phyloP scores from a whole-genome alignment of 2,113 vertebrate genomes.

The Ondatra zibethicus region DNA sequence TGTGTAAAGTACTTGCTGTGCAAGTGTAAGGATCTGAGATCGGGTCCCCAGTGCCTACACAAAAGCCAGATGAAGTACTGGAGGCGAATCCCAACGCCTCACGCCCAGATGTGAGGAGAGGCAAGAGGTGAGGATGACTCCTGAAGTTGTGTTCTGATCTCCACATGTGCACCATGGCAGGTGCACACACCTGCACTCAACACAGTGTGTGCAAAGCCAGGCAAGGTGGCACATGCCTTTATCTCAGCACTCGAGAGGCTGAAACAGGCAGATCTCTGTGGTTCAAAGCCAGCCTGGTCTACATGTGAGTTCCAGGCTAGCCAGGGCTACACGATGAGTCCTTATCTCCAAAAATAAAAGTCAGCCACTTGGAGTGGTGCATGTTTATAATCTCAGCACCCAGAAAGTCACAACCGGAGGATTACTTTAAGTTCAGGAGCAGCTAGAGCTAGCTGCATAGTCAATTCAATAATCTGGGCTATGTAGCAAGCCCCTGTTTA shows the following conservation, averaged over 20 bases:
- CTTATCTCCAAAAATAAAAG: not conserved
- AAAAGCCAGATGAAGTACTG: not conserved
- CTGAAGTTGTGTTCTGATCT: not conserved
- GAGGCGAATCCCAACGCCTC: not conserved
- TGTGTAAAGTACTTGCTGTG: not conserved
- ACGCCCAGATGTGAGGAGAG: not conserved
- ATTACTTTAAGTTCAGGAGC: not conserved
- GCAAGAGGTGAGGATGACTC: not conserved
- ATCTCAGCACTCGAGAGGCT: not conserved
- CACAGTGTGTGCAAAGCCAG: not conserved
- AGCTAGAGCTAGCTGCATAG: not conserved
- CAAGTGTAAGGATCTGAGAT: not conserved
- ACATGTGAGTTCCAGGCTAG: not conserved
- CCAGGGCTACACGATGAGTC: not conserved
- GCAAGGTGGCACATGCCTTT: not conserved
- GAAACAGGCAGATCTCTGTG: not conserved
- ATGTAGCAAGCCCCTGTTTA: not conserved
- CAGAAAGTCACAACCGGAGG: not conserved
- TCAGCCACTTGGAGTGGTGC: not conserved
- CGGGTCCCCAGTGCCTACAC: not conserved
- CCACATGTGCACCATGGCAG: not conserved
- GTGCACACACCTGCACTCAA: not conserved
- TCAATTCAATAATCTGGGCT: not conserved
- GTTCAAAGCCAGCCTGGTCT: not conserved
- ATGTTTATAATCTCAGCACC: not conserved